phyloP scores from a whole-genome alignment of 2,888 invertebrate species.

The Xiphydria camelus region DNA sequence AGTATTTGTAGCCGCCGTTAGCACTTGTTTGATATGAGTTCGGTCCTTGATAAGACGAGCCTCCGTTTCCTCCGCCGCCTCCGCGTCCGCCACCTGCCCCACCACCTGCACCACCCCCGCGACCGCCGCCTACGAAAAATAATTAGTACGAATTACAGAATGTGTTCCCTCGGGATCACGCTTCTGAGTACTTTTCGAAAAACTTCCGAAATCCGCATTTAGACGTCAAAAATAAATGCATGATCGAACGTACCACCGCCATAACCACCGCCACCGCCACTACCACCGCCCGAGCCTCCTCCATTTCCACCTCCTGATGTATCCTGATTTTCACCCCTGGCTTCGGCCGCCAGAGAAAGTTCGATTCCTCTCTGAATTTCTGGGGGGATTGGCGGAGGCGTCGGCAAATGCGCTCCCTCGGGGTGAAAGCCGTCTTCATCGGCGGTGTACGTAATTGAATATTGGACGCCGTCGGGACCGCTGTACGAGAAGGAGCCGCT shows the following conservation, averaged over 20 bases:
- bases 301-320: slow-evolving; percentile 34
- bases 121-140: slow-evolving; percentile 17
- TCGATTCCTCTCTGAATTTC: slow-evolving; percentile 50
- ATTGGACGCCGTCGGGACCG: slow-evolving; percentile 46
- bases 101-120: slow-evolving; percentile 22
- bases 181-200: too few relatives aligned
- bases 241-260: slow-evolving; percentile 9
- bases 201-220: too few relatives aligned
- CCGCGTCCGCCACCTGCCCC: slow-evolving; percentile 21
- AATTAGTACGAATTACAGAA: too few relatives aligned
- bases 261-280: slow-evolving; percentile 15
- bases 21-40: slow-evolving; percentile 43
- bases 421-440: slow-evolving; percentile 49
- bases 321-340: slow-evolving; percentile 50
- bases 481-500: slow-evolving; percentile 51
- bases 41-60: slow-evolving; percentile 40
- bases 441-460: slow-evolving; percentile 47
- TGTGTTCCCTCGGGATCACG: too few relatives aligned
- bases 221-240: too few relatives aligned
- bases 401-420: slow-evolving; percentile 47
- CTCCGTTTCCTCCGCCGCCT: slow-evolving; percentile 18
- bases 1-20: slow-evolving; percentile 37
- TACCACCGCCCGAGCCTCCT: slow-evolving; percentile 22
- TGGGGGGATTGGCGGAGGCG: slow-evolving; percentile 50
- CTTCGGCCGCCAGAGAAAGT: slow-evolving; percentile 46